Evolutionary conservation across 2,888 invertebrate species (phyloP).

Genomic region (Zhengitettix transpicula): DNA sequence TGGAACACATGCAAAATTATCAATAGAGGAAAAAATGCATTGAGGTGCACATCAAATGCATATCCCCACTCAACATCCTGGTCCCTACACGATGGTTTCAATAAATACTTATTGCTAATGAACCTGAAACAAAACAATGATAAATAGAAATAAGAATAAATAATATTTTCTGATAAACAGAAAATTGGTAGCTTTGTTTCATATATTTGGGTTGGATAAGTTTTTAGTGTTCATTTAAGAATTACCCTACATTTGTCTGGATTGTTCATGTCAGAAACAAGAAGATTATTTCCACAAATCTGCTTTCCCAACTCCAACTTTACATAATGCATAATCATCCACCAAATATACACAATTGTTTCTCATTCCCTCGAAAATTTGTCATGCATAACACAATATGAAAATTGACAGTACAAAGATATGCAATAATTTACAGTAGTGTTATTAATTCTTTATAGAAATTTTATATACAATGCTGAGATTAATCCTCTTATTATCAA

Average conservation of each 20-base stretch:
- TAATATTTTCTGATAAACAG: neutral
- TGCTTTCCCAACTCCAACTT: no score
- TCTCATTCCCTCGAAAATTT: no score
- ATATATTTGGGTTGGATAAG: neutral
- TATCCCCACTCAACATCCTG: slow-evolving; percentile 96
- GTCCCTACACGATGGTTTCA: slow-evolving; percentile 41
- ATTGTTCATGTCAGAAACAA: no score
- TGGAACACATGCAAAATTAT: slow-evolving; percentile 86
- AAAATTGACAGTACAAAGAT: no score
- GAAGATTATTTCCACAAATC: no score
- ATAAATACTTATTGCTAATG: slow-evolving; percentile 60
- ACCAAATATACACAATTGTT: no score
- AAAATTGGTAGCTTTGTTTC: neutral
- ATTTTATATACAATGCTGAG: no score
- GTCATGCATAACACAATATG: no score
- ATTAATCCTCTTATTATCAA: no score
- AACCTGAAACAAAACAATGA: slow-evolving; percentile 44
- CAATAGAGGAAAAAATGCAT: slow-evolving; percentile 95
- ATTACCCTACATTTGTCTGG: neutral
- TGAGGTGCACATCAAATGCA: slow-evolving; percentile 95
- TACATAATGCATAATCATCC: no score
- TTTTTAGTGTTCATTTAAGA: neutral
- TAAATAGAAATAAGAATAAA: neutral
- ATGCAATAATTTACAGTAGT: no score
- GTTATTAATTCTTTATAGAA: no score